Conservation (phyloP, 92 coral and sea anemone species). For the Pocillopora grandis region DNA sequence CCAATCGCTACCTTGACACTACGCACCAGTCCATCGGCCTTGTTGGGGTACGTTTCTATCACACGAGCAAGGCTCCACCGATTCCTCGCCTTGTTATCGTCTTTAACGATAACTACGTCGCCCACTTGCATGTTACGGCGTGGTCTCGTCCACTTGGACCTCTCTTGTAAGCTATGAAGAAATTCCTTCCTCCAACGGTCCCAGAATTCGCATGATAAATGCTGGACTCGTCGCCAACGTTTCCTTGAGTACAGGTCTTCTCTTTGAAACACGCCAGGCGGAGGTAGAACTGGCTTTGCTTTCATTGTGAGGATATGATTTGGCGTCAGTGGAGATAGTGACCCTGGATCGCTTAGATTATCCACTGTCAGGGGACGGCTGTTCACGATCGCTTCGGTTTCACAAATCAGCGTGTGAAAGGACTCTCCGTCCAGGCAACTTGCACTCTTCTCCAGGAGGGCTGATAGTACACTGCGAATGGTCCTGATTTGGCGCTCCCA, state of each 20-base stretch:
- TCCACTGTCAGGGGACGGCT: conserved; percentile 40
- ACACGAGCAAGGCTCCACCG: conserved; percentile 36
- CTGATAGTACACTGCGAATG: no score
- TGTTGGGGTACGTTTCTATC: conserved; percentile 30
- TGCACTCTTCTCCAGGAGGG: no score
- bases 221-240: conserved; percentile 45
- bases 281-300: conserved; percentile 39
- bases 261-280: conserved; percentile 26
- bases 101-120: conserved; percentile 39
- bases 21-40: no score
- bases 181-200: conserved; percentile 32
- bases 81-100: conserved; percentile 38
- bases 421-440: no score
- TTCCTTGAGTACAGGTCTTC: conserved; percentile 28
- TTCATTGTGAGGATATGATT: conserved; percentile 46
- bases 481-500: no score
- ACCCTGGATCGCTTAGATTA: conserved; percentile 35
- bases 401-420: conserved; percentile 27
- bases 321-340: conserved; percentile 43
- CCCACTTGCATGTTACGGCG: conserved; percentile 38
- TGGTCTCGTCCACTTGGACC: conserved; percentile 25
- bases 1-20: conserved; percentile 33
- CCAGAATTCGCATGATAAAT: conserved; percentile 43
- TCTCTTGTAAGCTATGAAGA: conserved; percentile 27
- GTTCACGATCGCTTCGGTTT: conserved; percentile 18